These are phyloP conservation scores for Leucania comma DNA, from an alignment of 2,888 invertebrate species.

Conservation along the genomic window DNA sequence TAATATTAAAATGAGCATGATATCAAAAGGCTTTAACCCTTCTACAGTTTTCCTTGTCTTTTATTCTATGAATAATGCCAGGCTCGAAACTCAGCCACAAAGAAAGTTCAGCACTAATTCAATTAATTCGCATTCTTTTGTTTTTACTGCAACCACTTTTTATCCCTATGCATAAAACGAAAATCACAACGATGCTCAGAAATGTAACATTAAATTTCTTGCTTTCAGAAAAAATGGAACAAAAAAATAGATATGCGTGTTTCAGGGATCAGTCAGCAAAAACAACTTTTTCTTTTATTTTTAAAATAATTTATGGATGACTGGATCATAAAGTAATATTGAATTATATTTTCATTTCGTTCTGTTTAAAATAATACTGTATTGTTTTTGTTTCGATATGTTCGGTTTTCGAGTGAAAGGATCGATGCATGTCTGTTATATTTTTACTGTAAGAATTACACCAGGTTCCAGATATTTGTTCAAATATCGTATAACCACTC, in stretches of 20 bases:
- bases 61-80: conserved; percentile 34
- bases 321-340: conserved; percentile 8
- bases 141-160: conserved; percentile 40
- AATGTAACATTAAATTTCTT: conserved; percentile 42
- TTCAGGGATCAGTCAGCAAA: conserved; percentile 44
- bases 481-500: background rate
- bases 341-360: background rate
- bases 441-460: background rate
- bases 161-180: conserved; percentile 50
- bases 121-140: conserved; percentile 50
- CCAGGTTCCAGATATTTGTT: background rate
- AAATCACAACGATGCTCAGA: conserved; percentile 35
- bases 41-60: conserved; percentile 34
- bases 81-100: conserved; percentile 17
- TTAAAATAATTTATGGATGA: conserved; percentile 1
- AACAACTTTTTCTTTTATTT: background rate
- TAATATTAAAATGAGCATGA: conserved; percentile 17
- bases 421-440: background rate
- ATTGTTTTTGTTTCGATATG: conserved; percentile 8
- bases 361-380: conserved; percentile 29
- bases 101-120: conserved; percentile 37
- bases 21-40: conserved; percentile 19
- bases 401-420: conserved; percentile 3
- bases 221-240: background rate
- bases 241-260: conserved; percentile 13